A percentile compares a stretch with the other conserved stretches of the same genome.
Conservation (phyloP, 2,888 invertebrate species). For the Caenorhabditis angaria region DNA sequence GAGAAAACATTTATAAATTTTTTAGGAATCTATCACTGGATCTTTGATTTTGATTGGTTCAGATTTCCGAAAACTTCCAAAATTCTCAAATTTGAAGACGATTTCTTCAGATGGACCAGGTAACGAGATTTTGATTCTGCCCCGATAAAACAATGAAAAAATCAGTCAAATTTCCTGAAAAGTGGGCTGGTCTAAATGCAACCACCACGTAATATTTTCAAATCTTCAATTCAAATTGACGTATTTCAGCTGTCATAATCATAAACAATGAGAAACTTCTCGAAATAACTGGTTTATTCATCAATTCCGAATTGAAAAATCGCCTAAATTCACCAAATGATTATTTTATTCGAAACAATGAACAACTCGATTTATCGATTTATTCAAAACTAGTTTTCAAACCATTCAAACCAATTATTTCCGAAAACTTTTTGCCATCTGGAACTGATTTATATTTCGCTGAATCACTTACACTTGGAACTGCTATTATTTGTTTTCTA, state of each 20-base stretch:
- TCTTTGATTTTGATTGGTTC: background rate
- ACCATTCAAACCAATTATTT: background rate
- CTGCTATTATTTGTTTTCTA: background rate
- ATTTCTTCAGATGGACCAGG: background rate
- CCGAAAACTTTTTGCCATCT: background rate
- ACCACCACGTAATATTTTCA: too few relatives aligned
- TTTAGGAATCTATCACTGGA: background rate
- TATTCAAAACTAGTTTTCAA: background rate
- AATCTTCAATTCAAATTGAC: background rate
- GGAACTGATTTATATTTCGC: background rate
- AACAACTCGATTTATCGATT: background rate
- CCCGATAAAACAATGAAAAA: too few relatives aligned
- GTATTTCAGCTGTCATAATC: background rate
- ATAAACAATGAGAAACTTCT: background rate
- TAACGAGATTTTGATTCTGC: background rate
- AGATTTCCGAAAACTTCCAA: background rate
- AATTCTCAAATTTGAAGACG: background rate
- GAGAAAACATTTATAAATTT: background rate
- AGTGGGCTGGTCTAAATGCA: too few relatives aligned
- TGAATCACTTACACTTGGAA: background rate
- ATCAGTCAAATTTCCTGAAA: too few relatives aligned
- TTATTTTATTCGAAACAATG: background rate
- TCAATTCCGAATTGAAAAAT: background rate
- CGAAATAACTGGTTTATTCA: background rate
- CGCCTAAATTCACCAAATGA: background rate